Base-by-base conservation (phyloP, 2,888 invertebrate genomes). In the Dascillus cervinus region DNA sequence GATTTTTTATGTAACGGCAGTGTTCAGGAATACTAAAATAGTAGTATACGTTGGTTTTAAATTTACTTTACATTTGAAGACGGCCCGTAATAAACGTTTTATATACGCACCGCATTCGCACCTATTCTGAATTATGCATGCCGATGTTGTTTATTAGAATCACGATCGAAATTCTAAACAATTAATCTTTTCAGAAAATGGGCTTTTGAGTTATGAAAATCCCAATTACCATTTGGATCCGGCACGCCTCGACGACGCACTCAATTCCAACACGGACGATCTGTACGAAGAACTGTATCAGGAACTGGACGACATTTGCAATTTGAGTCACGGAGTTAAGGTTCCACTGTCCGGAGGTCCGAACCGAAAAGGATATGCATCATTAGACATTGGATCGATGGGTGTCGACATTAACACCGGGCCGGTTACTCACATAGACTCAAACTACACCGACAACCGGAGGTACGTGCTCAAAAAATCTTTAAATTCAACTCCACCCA, bases 161-260 rank as follows among this genome's bases (percentile, higher is more conserved):
- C n/a, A n/a, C n/a, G n/a, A n/a, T n/a, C n/a, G n/a, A n/a, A n/a
- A n/a, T n/a, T n/a, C n/a, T n/a, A n/a, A n/a, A n/a, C n/a, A n/a
- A n/a, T n/a, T n/a, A n/a, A n/a, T 65, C 58, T 60, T 72, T 70
- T 22, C 77, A 89, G 89, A 89, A 72, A 87, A 87, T 73, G 89
- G 89, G 63, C 78, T 87, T 45, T 72, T 88, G 60, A 89, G 89
- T 54, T 90, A 89, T 69, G 86, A 89, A 70, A 90, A 90, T 65
- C 89, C 90, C 13, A 90, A 90, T 69, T 90, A 90, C 66, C 86
- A 85, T 58, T 65, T 86, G 70, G 82, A 82, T 59, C 81, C 84
- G 36, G 75, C 80, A 24, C 73, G 81, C 4, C 71, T 87, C 56
- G 83, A 83, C 66, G 82, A 85, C 52, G 83, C 82, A 28, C 71